Evolutionary conservation across 2,113 vertebrate species (phyloP).

Genomic region (Anas platyrhynchos): DNA sequence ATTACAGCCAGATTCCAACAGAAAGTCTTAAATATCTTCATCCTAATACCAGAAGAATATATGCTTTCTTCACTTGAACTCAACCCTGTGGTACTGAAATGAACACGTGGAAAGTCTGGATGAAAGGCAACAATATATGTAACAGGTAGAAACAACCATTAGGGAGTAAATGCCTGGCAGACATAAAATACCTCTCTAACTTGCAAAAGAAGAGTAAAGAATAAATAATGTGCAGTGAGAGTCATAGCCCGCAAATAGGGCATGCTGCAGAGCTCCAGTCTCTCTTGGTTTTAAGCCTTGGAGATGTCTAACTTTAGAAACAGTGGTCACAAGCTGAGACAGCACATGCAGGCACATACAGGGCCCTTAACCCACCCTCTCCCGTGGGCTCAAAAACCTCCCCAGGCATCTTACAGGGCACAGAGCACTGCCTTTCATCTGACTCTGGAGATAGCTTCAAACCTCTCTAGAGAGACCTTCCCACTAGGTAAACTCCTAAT

Average conservation of each 20-base stretch:
- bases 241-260: not conserved
- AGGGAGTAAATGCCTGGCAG: not conserved
- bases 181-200: not conserved
- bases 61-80: not conserved
- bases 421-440: slow-evolving; percentile 4
- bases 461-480: not conserved
- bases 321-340: not conserved
- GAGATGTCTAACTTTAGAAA: slow-evolving; percentile 34
- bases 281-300: slow-evolving; percentile 1
- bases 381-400: not conserved
- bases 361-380: not conserved
- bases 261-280: not conserved
- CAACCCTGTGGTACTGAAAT: not conserved
- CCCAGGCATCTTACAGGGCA: not conserved
- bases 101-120: not conserved
- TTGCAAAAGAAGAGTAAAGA: not conserved
- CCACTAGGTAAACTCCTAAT: not conserved
- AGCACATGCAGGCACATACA: not conserved
- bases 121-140: not conserved
- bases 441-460: not conserved
- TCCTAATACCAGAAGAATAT: not conserved
- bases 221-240: not conserved
- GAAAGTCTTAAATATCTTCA: not conserved
- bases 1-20: not conserved
- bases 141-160: not conserved